Evolutionary conservation across 2,113 vertebrate genomes (phyloP).

Genomic region (Osmerus mordax): DNA sequence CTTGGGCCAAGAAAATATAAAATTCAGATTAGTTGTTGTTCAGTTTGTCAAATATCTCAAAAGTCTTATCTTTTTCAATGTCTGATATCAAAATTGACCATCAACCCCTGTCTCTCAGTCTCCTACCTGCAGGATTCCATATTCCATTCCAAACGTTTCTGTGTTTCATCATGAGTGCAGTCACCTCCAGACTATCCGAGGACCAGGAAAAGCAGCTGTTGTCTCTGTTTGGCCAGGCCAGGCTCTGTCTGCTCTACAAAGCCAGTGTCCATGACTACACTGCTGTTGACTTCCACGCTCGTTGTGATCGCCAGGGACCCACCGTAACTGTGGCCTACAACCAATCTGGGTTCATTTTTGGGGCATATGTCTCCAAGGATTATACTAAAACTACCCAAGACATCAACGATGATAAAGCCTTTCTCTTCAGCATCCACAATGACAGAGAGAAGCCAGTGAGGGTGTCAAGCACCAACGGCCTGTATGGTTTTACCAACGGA

Average conservation of each 20-base stretch:
- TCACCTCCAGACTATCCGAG: slow-evolving; percentile 44
- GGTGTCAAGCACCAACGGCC: slow-evolving; percentile 15
- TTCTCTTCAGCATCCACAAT: slow-evolving; percentile 43
- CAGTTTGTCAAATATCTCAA: too few relatives aligned
- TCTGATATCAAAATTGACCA: too few relatives aligned
- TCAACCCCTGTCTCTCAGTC: too few relatives aligned
- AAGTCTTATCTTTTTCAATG: too few relatives aligned
- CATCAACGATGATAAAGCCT: slow-evolving; percentile 26
- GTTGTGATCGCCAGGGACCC: slow-evolving; percentile 51
- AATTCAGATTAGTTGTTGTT: too few relatives aligned
- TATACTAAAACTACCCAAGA: slow-evolving; percentile 2
- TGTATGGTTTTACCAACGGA: slow-evolving; percentile 30
- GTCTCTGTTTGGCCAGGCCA: slow-evolving; percentile 38
- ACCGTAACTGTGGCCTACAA: slow-evolving; percentile 47
- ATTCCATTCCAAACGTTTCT: not conserved
- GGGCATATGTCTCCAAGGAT: slow-evolving; percentile 51
- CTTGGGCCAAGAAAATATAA: too few relatives aligned
- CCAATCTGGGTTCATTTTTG: slow-evolving; percentile 44
- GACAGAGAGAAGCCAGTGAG: not conserved
- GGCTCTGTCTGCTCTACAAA: slow-evolving; percentile 55
- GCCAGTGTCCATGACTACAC: slow-evolving; percentile 50
- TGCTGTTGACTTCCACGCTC: slow-evolving; percentile 36
- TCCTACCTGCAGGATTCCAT: too few relatives aligned
- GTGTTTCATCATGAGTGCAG: slow-evolving; percentile 28
- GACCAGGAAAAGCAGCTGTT: slow-evolving; percentile 39